These are phyloP conservation scores for Eremophila alpestris DNA, from an alignment of 2,797 vertebrate genomes.

Conservation along the genomic window DNA sequence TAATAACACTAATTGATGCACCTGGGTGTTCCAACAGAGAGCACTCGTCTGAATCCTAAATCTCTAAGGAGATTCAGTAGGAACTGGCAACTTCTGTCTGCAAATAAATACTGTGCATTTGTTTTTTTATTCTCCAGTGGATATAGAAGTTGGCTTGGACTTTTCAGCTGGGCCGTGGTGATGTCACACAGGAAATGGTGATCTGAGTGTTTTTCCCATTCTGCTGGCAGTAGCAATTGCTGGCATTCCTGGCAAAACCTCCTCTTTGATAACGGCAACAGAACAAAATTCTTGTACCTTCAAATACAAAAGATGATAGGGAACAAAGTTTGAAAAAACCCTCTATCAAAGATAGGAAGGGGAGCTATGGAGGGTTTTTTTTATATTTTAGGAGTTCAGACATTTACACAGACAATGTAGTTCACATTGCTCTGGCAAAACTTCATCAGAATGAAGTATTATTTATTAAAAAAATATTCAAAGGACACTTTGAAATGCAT, in stretches of 20 bases:
- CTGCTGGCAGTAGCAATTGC: conserved; percentile 81
- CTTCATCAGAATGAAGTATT: neutral
- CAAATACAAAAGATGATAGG: neutral
- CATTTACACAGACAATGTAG: neutral
- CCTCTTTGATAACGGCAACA: conserved; percentile 77
- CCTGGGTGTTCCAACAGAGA: conserved; percentile 94
- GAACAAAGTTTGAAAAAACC: conserved; percentile 43
- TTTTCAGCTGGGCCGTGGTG: conserved; percentile 76
- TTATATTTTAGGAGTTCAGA: neutral
- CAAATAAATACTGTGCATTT: conserved; percentile 94
- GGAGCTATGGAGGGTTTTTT: neutral
- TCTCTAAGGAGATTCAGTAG: conserved; percentile 80
- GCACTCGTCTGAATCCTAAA: conserved; percentile 86
- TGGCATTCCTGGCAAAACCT: conserved; percentile 91
- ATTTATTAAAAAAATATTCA: neutral
- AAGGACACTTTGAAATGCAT: neutral
- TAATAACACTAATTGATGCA: conserved; percentile 16
- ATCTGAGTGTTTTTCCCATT: conserved; percentile 74
- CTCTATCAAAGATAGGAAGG: neutral
- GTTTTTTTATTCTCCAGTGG: conserved; percentile 94
- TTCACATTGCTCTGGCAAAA: neutral
- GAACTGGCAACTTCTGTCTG: conserved; percentile 88
- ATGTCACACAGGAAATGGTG: conserved; percentile 76
- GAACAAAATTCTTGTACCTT: conserved; percentile 83
- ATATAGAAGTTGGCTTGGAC: conserved; percentile 85